Evolutionary conservation across 2,797 vertebrate species (phyloP), one percentile per base, ranked within the genome.

Genomic region (Danionella dracula): DNA sequence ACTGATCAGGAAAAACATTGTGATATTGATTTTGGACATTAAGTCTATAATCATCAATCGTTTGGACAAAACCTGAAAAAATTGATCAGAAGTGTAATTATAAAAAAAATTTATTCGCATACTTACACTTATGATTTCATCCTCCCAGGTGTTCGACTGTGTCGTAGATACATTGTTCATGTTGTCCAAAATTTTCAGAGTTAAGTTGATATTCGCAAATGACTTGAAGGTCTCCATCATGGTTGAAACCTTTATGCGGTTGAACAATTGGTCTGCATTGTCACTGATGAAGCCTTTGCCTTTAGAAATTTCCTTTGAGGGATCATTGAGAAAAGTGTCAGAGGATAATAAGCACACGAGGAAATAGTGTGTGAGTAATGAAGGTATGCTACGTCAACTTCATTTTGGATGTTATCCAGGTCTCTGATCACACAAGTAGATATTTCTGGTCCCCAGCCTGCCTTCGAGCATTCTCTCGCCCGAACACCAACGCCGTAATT

Each of bases 221-320:
- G 51, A 7, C 34, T 76, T 74, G 20, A 88, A 78, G 0, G 0
- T 0, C 0, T 4, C 0, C 0, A 19, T 2, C 0, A 45, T 40
- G 0, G 83, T 88, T 16, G 77, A 23, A 0, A 0, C 1, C 6
- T 50, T 1, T 4, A 90, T 69, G 1, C 0, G 0, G 0, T 0
- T 0, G 58, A 90, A 82, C 21, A 88, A 35, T 0, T 0, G 0
- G 0, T 4, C 35, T 13, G 74, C 67, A 21, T 76, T 76, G 0
- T 15, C 0, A 1, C 32, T 0, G 1, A 79, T 0, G 0, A 1
- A 0, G 8, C 88, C 89, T 7, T 68, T 68, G 72, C 89, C 89
- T 49, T 2, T 82, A 38, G 61, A 27, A 27, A 79, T 21, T 2
- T 35, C 44, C 89, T 90, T 81, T 35, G 23, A 27, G 23, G 23